These are phyloP conservation scores for Neopipo cinnamomea DNA, from an alignment of 2,113 vertebrate genomes.

Conservation along the genomic window DNA sequence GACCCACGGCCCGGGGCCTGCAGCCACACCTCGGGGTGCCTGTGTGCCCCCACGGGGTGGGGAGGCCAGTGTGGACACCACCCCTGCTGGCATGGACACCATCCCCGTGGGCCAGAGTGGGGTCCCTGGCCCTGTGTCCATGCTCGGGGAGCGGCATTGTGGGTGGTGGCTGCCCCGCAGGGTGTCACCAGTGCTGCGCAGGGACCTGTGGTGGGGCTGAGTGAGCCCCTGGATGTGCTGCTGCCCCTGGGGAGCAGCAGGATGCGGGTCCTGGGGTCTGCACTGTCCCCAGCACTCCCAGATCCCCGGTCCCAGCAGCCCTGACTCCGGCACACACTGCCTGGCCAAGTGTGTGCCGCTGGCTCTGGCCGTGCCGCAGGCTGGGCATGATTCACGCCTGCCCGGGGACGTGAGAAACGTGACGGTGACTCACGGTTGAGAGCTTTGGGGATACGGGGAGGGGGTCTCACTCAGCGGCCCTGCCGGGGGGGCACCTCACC, in stretches of 20 bases:
- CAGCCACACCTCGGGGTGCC: accelerated
- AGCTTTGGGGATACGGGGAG: background rate
- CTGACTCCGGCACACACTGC: accelerated
- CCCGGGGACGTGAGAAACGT: conserved; percentile 63
- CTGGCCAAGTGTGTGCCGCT: background rate
- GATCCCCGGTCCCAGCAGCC: background rate
- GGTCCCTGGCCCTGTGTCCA: background rate
- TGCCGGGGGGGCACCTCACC: background rate
- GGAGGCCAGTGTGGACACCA: accelerated
- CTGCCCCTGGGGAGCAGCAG: background rate
- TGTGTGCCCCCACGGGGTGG: accelerated
- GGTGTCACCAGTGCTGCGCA: accelerated
- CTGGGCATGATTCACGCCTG: conserved; percentile 52
- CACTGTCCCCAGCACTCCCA: accelerated
- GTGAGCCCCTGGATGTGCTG: background rate
- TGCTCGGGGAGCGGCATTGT: accelerated
- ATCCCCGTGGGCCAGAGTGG: accelerated
- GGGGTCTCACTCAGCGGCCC: background rate
- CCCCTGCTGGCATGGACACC: accelerated
- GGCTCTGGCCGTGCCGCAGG: background rate
- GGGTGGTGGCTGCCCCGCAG: too few relatives aligned
- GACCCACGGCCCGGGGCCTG: accelerated
- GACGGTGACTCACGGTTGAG: conserved; percentile 57
- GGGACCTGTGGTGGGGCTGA: background rate
- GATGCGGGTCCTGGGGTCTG: background rate